Percentiles rank a stretch among this genome's conserved stretches.
Conservation (phyloP, 2,888 invertebrate species). For the Stictocephala bisonia region DNA sequence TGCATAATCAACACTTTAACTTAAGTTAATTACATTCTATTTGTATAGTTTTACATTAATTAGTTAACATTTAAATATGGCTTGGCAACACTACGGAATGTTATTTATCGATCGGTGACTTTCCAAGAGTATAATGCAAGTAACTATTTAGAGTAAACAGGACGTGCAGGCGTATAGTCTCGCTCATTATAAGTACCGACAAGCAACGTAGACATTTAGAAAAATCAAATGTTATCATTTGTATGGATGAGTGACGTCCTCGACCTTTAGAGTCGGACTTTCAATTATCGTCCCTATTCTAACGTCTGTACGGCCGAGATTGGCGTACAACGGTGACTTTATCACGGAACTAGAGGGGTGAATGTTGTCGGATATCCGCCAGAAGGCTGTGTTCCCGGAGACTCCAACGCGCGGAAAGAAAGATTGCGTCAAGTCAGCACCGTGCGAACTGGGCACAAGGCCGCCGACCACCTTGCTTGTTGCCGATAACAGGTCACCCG, state of each 20-base stretch:
- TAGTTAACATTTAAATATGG: no score
- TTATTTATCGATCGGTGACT: no score
- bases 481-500: no score
- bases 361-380: conserved; percentile 37
- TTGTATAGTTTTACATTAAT: no score
- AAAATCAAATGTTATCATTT: conserved; percentile 41
- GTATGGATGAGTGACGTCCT: conserved; percentile 38
- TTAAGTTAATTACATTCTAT: no score
- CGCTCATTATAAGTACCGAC: conserved; percentile 19
- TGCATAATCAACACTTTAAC: no score
- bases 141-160: no score
- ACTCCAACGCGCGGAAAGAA: conserved; percentile 10
- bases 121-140: no score
- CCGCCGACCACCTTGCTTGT: no score
- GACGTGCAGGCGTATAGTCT: no score
- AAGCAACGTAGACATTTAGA: conserved; percentile 29
- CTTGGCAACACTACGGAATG: no score
- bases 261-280: conserved; percentile 27
- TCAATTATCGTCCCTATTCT: conserved; percentile 38
- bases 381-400: conserved; percentile 8
- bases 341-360: conserved; percentile 6
- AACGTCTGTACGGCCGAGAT: conserved; percentile 31
- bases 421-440: conserved; percentile 23
- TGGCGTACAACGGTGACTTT: no score
- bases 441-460: conserved; percentile 38